Percentiles rank a stretch among this genome's conserved stretches.
Evolutionary conservation across 2,888 invertebrate species (phyloP).

Genomic region (Arge pagana): DNA sequence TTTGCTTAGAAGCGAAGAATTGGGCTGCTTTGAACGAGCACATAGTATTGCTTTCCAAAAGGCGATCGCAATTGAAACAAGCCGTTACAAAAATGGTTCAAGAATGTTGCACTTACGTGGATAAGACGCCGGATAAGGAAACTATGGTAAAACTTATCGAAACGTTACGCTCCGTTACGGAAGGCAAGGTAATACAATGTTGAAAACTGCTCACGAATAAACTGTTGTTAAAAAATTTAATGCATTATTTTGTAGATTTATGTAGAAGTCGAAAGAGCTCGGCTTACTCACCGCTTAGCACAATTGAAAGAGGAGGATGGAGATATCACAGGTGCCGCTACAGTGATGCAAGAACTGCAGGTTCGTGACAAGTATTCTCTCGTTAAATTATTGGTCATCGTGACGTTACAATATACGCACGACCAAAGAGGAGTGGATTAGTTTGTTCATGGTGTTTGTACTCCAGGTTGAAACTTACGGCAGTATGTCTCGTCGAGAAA

Average conservation of each 20-base stretch:
- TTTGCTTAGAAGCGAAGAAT: conserved; percentile 88
- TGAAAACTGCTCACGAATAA: neutral
- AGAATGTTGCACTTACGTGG: conserved; percentile 91
- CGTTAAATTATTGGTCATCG: conserved; percentile 28
- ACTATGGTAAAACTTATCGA: conserved; percentile 93
- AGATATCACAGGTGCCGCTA: conserved; percentile 86
- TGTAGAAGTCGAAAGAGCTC: conserved; percentile 98
- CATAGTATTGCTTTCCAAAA: conserved; percentile 86
- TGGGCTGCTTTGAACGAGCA: conserved; percentile 95
- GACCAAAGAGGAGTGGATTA: neutral
- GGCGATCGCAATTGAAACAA: conserved; percentile 94
- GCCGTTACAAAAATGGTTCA: conserved; percentile 97
- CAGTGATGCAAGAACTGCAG: conserved; percentile 94
- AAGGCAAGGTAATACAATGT: conserved; percentile 76
- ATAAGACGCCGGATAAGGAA: conserved; percentile 89
- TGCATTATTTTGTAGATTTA: conserved; percentile 72
- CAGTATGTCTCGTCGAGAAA: conserved; percentile 97
- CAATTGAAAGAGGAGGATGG: conserved; percentile 84
- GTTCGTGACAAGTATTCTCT: conserved; percentile 54
- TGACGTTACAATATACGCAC: neutral
- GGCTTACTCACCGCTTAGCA: conserved; percentile 88
- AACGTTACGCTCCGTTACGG: conserved; percentile 91
- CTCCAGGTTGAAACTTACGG: conserved; percentile 91
- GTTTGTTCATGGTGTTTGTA: too few relatives aligned
- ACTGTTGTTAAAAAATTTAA: neutral